Conservation (phyloP, 2,888 invertebrate species). For the Harpalus rubripes region DNA sequence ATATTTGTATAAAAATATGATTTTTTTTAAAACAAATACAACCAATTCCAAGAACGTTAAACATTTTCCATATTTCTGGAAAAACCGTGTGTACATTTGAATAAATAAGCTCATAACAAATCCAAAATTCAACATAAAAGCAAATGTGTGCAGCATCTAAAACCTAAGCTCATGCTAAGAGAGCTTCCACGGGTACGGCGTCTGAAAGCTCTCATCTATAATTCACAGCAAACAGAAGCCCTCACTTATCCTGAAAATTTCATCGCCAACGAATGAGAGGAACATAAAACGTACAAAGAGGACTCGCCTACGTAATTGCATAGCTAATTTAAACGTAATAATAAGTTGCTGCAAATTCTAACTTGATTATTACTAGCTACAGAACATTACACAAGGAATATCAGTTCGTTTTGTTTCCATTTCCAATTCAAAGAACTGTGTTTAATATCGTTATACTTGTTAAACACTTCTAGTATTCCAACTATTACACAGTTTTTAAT, state of each 20-base stretch:
- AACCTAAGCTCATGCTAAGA: conserved; percentile 38
- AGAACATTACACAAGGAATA: conserved; percentile 6
- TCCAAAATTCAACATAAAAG: conserved; percentile 31
- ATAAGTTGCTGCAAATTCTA: conserved; percentile 50
- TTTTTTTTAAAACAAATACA: too few species aligned
- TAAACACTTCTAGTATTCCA: not conserved
- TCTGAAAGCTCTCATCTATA: conserved; percentile 65
- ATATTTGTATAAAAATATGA: too few species aligned
- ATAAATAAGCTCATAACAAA: not conserved
- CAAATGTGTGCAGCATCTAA: not conserved
- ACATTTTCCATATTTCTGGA: not conserved
- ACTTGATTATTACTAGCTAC: conserved; percentile 47
- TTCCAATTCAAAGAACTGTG: conserved; percentile 5
- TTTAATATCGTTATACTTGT: not conserved
- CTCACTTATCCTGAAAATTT: conserved; percentile 66
- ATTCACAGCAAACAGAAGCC: conserved; percentile 59
- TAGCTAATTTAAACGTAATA: conserved; percentile 62
- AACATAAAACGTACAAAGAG: conserved; percentile 42
- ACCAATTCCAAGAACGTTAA: not conserved
- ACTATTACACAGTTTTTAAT: not conserved
- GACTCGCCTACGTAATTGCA: conserved; percentile 45
- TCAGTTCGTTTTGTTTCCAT: not conserved
- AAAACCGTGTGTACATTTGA: not conserved
- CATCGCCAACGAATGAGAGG: conserved; percentile 49
- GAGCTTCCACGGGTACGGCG: conserved; percentile 46